Percentiles rank a stretch among this genome's conserved stretches.
Evolutionary conservation across 2,797 vertebrate species (phyloP).

Genomic region (Chaenodraco wilsoni): DNA sequence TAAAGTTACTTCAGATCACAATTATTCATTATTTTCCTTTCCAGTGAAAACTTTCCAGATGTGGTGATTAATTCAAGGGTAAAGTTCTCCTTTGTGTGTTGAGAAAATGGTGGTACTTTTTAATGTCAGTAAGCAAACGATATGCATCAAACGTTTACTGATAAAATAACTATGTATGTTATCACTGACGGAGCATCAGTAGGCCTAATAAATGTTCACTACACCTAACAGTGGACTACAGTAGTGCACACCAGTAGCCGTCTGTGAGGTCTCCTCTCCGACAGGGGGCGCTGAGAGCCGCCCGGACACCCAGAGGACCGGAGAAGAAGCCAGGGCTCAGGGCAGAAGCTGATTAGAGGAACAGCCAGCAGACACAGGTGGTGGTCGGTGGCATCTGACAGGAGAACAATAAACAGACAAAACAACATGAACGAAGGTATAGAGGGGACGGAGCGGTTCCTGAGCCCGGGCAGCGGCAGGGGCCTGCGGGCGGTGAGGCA

Average conservation of each 20-base stretch:
- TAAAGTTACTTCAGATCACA: neutral
- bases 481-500: constrained; percentile 87
- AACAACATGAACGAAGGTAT: constrained; percentile 79
- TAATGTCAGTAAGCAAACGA: neutral
- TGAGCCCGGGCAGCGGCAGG: constrained; percentile 88
- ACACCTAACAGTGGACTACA: neutral
- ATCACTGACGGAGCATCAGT: neutral
- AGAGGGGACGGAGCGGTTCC: constrained; percentile 89
- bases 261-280: constrained; percentile 26
- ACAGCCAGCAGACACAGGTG: constrained; percentile 23
- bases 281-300: constrained; percentile 45
- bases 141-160: too few species aligned
- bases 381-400: neutral
- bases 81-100: neutral
- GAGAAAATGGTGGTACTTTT: neutral
- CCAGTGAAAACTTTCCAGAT: neutral
- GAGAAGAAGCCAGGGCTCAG: constrained; percentile 51
- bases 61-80: neutral
- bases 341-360: constrained; percentile 31
- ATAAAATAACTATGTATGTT: too few species aligned
- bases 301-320: neutral
- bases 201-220: neutral
- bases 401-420: neutral
- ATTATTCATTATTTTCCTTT: too few species aligned
- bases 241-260: neutral